A percentile compares a stretch with the other conserved stretches of the same genome.
phyloP scores from a whole-genome alignment of 2,797 vertebrate species.

The Coranthus polyacanthus region DNA sequence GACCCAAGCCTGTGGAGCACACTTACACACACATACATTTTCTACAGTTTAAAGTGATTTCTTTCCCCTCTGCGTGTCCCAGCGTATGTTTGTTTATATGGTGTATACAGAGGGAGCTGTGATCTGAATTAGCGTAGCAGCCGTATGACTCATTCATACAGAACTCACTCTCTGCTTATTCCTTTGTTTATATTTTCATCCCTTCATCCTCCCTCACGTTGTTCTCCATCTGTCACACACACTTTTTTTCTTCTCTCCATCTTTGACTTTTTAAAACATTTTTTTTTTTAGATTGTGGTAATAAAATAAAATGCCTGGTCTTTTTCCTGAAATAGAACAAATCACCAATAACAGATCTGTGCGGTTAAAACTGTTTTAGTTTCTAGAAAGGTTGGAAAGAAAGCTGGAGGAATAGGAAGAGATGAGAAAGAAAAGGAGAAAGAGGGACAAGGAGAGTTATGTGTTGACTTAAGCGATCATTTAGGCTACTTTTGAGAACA shows the following conservation, averaged over 20 bases:
- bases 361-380: conserved; percentile 22
- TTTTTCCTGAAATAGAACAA: conserved; percentile 31
- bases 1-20: conserved; percentile 41
- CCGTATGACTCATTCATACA: conserved; percentile 70
- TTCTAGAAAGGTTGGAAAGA: conserved; percentile 29
- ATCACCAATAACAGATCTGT: conserved; percentile 39
- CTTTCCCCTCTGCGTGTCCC: conserved; percentile 58
- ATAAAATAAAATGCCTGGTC: conserved; percentile 21
- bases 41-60: conserved; percentile 49
- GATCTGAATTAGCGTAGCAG: conserved; percentile 72
- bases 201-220: conserved; percentile 39
- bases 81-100: conserved; percentile 69
- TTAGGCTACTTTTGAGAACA: conserved; percentile 50
- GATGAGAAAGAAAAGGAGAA: conserved; percentile 27
- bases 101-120: conserved; percentile 69
- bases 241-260: conserved; percentile 32
- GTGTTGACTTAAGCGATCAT: conserved; percentile 73
- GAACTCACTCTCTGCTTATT: conserved; percentile 52
- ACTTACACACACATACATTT: conserved; percentile 17
- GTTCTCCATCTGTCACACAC: conserved; percentile 39
- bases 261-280: conserved; percentile 49
- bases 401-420: conserved; percentile 22
- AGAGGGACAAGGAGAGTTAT: conserved; percentile 51
- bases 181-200: conserved; percentile 67
- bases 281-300: conserved; percentile 42